Percentiles rank a stretch among this genome's conserved stretches.
Conservation (phyloP, 2,113 vertebrate genomes). For the Cyanistes caeruleus region DNA sequence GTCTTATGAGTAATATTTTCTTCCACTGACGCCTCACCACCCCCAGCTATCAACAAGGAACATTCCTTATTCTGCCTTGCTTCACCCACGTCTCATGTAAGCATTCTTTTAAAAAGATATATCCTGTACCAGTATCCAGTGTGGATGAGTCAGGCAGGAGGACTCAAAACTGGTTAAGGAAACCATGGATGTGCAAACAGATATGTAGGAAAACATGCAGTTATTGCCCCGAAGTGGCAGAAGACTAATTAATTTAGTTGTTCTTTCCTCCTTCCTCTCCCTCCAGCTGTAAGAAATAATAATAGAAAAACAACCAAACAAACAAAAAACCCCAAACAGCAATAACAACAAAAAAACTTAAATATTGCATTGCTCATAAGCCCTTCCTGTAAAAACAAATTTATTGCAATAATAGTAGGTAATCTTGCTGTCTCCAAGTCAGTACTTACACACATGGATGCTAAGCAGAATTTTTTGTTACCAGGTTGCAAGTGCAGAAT, state of each 20-base stretch:
- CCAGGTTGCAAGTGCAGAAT: neutral
- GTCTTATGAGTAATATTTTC: conserved; percentile 66
- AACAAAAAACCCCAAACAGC: neutral
- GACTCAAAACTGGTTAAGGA: neutral
- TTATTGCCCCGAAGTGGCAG: neutral
- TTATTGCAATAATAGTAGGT: neutral
- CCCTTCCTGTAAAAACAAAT: neutral
- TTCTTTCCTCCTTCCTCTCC: neutral
- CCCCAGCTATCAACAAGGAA: conserved; percentile 32
- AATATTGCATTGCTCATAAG: neutral
- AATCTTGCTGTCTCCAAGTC: neutral
- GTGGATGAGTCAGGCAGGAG: conserved; percentile 37
- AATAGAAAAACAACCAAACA: neutral
- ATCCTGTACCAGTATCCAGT: neutral
- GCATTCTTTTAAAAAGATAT: conserved; percentile 4
- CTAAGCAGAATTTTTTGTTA: neutral
- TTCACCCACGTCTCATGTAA: conserved; percentile 25
- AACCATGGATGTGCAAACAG: neutral
- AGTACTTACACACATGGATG: neutral
- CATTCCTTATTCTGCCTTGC: neutral
- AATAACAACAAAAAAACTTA: no score
- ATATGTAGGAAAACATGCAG: neutral
- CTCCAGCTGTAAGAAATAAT: neutral
- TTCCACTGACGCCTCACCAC: conserved; percentile 32
- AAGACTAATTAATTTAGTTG: neutral